Conservation (phyloP, 2,888 invertebrate species). For the Heliconius cydno region DNA sequence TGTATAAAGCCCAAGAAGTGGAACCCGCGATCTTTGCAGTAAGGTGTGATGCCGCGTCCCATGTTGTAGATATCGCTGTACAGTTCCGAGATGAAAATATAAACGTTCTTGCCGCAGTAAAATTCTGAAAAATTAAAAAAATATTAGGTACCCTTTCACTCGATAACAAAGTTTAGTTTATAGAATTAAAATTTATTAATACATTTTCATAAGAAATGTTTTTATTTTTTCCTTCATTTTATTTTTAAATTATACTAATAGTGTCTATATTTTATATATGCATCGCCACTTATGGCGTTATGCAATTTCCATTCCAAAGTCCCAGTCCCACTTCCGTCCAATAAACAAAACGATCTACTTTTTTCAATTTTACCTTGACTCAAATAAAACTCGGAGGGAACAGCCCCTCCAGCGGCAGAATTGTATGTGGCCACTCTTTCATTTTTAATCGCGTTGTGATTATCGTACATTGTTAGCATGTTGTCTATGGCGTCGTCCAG, state of each 20-base stretch:
- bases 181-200: not conserved
- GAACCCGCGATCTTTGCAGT: slow-evolving; percentile 69
- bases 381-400: slow-evolving; percentile 74
- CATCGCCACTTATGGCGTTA: no score
- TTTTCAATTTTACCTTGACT: slow-evolving; percentile 66
- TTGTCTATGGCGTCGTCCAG: slow-evolving; percentile 76
- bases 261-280: no score
- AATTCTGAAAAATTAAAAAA: slow-evolving; percentile 59
- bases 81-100: slow-evolving; percentile 72
- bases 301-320: no score
- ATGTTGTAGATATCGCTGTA: slow-evolving; percentile 77
- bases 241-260: no score
- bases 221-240: no score
- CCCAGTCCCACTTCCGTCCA: no score
- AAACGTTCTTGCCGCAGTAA: slow-evolving; percentile 76
- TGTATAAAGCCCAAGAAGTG: slow-evolving; percentile 76
- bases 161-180: not conserved
- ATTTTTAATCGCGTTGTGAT: slow-evolving; percentile 73
- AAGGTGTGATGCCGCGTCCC: slow-evolving; percentile 67
- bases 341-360: not conserved
- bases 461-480: slow-evolving; percentile 80
- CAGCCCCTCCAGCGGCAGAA: slow-evolving; percentile 65
- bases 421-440: slow-evolving; percentile 72
- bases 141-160: not conserved
- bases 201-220: not conserved